Percentiles rank a stretch among this genome's conserved stretches.
These are phyloP conservation scores for Druon quercuslanigerum DNA, from an alignment of 1,140 invertebrate species.

Conservation along the genomic window DNA sequence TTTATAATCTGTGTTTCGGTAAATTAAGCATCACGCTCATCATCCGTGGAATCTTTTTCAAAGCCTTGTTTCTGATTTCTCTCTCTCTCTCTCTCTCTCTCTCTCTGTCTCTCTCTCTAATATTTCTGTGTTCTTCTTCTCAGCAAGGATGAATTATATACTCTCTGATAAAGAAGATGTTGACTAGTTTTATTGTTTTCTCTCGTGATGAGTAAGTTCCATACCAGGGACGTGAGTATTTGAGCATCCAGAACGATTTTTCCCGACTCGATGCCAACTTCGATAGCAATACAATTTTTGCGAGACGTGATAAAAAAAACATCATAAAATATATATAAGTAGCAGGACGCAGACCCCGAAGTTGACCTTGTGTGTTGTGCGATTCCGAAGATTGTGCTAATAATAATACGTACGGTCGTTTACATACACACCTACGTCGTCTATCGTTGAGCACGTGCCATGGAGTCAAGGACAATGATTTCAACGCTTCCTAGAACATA, in stretches of 20 bases:
- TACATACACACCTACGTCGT: slow-evolving; percentile 44
- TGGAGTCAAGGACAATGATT: slow-evolving; percentile 32
- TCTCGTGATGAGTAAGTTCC: background rate
- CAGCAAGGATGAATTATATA: background rate
- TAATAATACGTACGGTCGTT: slow-evolving; percentile 51
- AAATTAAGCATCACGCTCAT: too few relatives aligned
- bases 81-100: background rate
- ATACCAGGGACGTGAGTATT: background rate
- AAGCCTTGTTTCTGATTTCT: background rate
- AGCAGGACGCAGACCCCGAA: slow-evolving; percentile 47
- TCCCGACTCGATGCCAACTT: background rate
- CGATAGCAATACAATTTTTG: background rate
- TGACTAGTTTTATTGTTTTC: background rate
- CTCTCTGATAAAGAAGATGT: slow-evolving; percentile 10
- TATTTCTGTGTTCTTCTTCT: background rate
- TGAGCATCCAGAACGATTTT: too few relatives aligned
- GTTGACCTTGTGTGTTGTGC: slow-evolving; percentile 46
- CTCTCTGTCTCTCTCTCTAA: background rate
- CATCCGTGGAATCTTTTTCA: background rate
- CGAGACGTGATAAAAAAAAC: background rate
- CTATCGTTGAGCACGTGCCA: slow-evolving; percentile 48
- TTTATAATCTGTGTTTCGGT: too few relatives aligned
- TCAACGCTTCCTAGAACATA: slow-evolving; percentile 23
- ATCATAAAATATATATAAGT: slow-evolving; percentile 46
- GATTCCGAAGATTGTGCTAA: slow-evolving; percentile 54